phyloP scores from a whole-genome alignment of 2,113 vertebrate species.

The Anhinga anhinga region DNA sequence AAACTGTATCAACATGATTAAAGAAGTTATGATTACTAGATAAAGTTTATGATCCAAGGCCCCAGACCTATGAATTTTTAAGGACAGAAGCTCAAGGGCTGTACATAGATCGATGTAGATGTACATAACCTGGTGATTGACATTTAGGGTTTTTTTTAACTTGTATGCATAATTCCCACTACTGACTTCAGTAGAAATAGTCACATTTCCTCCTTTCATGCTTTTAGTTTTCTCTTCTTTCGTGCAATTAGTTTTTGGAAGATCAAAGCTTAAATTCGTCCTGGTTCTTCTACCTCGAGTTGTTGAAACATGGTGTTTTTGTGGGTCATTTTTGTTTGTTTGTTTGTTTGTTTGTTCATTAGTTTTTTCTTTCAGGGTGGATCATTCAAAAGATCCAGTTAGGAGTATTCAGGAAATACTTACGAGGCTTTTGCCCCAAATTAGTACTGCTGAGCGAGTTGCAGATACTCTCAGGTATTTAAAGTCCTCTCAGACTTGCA shows the following conservation, averaged over 20 bases:
- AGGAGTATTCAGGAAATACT: neutral
- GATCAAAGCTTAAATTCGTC: conserved; percentile 29
- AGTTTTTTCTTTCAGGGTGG: neutral
- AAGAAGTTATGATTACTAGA: neutral
- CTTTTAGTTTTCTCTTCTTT: conserved; percentile 12
- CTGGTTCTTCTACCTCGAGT: neutral
- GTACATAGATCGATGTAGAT: neutral
- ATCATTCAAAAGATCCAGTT: neutral
- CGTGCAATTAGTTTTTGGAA: conserved; percentile 28
- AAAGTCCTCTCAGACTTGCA: neutral
- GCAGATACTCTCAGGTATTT: neutral
- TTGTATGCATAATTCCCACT: conserved; percentile 5
- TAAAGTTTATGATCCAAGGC: conserved; percentile 24
- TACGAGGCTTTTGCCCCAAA: neutral
- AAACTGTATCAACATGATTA: neutral
- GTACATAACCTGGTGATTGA: conserved; percentile 24
- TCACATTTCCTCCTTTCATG: conserved; percentile 28
- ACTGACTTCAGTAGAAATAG: conserved; percentile 39
- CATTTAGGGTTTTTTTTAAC: conserved; percentile 16
- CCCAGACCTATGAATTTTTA: conserved; percentile 34
- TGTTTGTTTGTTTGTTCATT: neutral
- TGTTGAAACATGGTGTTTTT: conserved; percentile 17
- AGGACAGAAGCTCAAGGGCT: conserved; percentile 13
- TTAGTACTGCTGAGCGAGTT: neutral
- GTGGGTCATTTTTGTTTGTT: neutral